phyloP scores from a whole-genome alignment of 1,140 invertebrate genomes.

The Drosophila tristis region DNA sequence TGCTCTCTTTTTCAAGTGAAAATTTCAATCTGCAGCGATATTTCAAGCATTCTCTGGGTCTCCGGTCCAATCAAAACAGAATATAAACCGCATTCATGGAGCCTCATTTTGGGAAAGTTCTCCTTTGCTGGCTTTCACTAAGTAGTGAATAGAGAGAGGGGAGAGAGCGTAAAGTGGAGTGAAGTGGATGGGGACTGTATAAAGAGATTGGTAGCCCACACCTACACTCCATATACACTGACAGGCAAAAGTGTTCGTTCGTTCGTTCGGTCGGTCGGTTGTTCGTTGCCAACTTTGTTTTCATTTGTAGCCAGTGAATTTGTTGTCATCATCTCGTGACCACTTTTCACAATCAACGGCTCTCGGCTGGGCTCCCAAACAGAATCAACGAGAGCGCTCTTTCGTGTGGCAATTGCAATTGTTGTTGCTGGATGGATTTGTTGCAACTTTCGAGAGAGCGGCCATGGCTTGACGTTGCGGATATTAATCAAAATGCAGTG shows the following conservation, averaged over 20 bases:
- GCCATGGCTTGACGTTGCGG: constrained; percentile 59
- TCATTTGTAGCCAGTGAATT: constrained; percentile 77
- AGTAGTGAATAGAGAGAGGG: constrained; percentile 19
- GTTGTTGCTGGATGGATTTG: constrained; percentile 42
- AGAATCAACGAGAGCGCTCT: constrained; percentile 48
- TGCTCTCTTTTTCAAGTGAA: background rate
- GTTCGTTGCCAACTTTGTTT: constrained; percentile 64
- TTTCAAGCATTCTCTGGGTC: constrained; percentile 9
- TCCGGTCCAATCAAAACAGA: constrained; percentile 66
- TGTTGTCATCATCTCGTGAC: constrained; percentile 73
- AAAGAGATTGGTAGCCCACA: constrained; percentile 27
- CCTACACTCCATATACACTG: constrained; percentile 14
- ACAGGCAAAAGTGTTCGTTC: constrained; percentile 6
- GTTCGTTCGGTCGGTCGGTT: too few species aligned
- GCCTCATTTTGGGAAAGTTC: constrained; percentile 53
- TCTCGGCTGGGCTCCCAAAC: constrained; percentile 19
- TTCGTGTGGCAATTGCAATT: constrained; percentile 54
- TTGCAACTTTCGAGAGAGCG: constrained; percentile 38
- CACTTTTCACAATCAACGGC: constrained; percentile 77
- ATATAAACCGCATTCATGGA: constrained; percentile 69
- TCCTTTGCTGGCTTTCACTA: constrained; percentile 47
- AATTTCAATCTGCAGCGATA: too few species aligned
- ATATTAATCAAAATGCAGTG: constrained; percentile 77
- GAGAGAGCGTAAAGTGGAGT: background rate
- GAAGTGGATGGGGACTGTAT: too few species aligned